phyloP scores from a whole-genome alignment of 2,797 vertebrate genomes.

The Eulemur albifrons region DNA sequence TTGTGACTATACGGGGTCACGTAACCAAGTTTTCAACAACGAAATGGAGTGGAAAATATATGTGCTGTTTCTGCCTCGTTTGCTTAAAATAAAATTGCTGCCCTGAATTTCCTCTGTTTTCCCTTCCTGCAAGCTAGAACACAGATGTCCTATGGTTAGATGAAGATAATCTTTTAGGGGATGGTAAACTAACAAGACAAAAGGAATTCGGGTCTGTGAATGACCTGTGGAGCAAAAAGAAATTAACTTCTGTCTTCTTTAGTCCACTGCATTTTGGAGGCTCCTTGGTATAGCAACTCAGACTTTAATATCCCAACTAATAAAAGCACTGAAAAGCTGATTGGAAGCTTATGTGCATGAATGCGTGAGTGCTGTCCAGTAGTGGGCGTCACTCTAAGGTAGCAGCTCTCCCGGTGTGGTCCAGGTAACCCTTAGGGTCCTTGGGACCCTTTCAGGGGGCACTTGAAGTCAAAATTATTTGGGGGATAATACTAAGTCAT shows the following conservation, averaged over 20 bases:
- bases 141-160: background rate
- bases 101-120: background rate
- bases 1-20: background rate
- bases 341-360: background rate
- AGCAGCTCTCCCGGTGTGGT: background rate
- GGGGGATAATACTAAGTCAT: background rate
- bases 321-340: background rate
- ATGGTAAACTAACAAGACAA: background rate
- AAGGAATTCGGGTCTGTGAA: background rate
- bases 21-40: background rate
- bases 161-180: background rate
- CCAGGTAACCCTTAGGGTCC: background rate
- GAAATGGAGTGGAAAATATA: background rate
- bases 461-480: background rate
- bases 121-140: background rate
- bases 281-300: background rate
- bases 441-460: background rate
- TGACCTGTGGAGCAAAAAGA: background rate
- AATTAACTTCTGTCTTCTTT: background rate
- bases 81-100: slow-evolving; percentile 26
- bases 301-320: background rate
- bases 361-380: background rate
- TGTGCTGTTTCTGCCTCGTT: background rate
- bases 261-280: background rate
- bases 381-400: background rate